Evolutionary conservation across 2,113 vertebrate genomes (phyloP).

Genomic region (Datnioides undecimradiatus): DNA sequence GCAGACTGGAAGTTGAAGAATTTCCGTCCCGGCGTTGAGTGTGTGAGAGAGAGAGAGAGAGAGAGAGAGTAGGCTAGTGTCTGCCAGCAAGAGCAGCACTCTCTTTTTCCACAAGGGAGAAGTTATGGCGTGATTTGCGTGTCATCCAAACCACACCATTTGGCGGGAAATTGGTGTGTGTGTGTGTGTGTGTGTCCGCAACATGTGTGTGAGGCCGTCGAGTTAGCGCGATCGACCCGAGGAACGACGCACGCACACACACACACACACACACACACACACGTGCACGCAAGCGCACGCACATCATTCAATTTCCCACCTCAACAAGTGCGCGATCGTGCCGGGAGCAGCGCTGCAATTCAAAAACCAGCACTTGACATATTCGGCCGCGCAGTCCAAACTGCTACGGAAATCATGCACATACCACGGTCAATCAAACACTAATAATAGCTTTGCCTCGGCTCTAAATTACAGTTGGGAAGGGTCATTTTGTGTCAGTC

Average conservation of each 20-base stretch:
- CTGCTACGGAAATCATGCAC: slow-evolving; percentile 39
- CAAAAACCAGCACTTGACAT: slow-evolving; percentile 60
- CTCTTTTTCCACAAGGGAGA: slow-evolving; percentile 78
- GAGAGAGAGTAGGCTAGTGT: slow-evolving; percentile 35
- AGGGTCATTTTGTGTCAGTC: slow-evolving; percentile 59
- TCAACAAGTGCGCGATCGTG: slow-evolving; percentile 53
- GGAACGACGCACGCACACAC: slow-evolving; percentile 6
- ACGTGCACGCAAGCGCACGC: background rate
- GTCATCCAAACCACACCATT: slow-evolving; percentile 70
- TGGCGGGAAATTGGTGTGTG: slow-evolving; percentile 48
- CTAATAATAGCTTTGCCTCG: slow-evolving; percentile 62
- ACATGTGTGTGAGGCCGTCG: slow-evolving; percentile 19
- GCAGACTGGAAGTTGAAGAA: slow-evolving; percentile 75
- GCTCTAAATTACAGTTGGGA: slow-evolving; percentile 61
- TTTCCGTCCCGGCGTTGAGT: slow-evolving; percentile 65
- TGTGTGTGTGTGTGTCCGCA: slow-evolving; percentile 2
- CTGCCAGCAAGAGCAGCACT: slow-evolving; percentile 68
- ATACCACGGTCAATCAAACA: slow-evolving; percentile 57
- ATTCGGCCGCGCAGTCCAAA: slow-evolving; percentile 50
- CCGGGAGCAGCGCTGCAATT: slow-evolving; percentile 14
- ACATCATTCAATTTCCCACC: slow-evolving; percentile 45
- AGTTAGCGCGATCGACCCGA: slow-evolving; percentile 19
- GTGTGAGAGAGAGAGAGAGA: slow-evolving; percentile 41
- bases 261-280: background rate
- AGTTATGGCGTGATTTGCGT: slow-evolving; percentile 62